Evolutionary conservation across 2,113 vertebrate species (phyloP).

Genomic region (Upupa epops): DNA sequence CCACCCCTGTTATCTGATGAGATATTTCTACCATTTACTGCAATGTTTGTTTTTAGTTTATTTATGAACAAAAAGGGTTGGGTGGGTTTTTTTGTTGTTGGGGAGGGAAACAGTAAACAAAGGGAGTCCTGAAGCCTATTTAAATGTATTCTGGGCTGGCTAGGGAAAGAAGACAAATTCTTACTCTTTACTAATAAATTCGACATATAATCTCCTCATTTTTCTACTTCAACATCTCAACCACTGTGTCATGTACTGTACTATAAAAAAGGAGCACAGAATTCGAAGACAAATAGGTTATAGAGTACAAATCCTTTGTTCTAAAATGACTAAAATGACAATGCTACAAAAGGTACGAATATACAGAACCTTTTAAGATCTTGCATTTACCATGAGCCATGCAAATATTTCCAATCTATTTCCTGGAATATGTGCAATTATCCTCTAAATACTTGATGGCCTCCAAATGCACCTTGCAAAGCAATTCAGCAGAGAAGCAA

Average conservation of each 20-base stretch:
- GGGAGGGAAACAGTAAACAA: conserved; percentile 13
- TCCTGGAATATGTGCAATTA: background rate
- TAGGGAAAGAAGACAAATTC: conserved; percentile 22
- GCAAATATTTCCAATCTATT: background rate
- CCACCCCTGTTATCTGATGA: conserved; percentile 26
- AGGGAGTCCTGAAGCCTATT: conserved; percentile 11
- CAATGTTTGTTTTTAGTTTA: background rate
- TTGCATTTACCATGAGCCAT: conserved; percentile 14
- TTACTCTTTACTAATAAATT: conserved; percentile 37
- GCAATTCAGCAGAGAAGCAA: conserved; percentile 13
- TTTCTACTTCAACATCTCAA: conserved; percentile 54
- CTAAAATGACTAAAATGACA: conserved; percentile 44
- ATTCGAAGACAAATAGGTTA: conserved; percentile 29
- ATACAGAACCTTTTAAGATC: conserved; percentile 29
- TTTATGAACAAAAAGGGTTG: background rate
- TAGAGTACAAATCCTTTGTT: conserved; percentile 44
- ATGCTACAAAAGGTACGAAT: conserved; percentile 19
- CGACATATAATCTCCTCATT: conserved; percentile 28
- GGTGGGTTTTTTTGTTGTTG: background rate
- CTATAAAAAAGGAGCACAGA: conserved; percentile 49
- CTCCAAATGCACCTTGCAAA: conserved; percentile 8
- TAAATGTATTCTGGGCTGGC: conserved; percentile 21
- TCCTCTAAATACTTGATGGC: background rate
- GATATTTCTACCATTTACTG: conserved; percentile 26
- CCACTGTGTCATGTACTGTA: conserved; percentile 10